phyloP scores from a whole-genome alignment of 2,797 vertebrate species.

The Melanotaenia nigrans region DNA sequence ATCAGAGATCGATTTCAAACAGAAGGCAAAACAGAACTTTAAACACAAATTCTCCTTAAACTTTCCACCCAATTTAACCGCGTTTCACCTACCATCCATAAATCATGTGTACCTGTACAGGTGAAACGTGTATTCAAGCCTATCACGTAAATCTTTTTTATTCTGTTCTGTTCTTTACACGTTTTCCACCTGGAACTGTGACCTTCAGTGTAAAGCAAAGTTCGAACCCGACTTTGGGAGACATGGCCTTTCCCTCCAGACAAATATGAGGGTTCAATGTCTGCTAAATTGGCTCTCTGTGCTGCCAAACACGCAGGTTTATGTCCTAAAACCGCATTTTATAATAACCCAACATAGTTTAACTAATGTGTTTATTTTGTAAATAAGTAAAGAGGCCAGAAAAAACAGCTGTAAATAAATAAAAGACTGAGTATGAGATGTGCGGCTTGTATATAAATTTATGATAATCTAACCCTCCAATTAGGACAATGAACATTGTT shows the following conservation, averaged over 20 bases:
- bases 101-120: background rate
- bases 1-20: background rate
- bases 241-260: conserved; percentile 1
- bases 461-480: background rate
- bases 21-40: background rate
- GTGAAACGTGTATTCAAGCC: background rate
- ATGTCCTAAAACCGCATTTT: background rate
- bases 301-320: conserved; percentile 18
- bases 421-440: background rate
- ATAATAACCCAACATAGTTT: background rate
- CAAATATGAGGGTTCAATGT: conserved; percentile 43
- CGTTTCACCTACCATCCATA: background rate
- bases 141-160: background rate
- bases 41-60: background rate
- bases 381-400: background rate
- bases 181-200: background rate
- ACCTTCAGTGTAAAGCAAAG: background rate
- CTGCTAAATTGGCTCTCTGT: conserved; percentile 14
- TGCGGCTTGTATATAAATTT: background rate
- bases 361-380: background rate
- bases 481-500: conserved; percentile 35
- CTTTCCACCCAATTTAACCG: background rate
- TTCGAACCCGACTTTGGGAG: conserved; percentile 35
- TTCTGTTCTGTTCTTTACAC: background rate
- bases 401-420: background rate